Conservation (phyloP, 2,888 invertebrate genomes). For the Eristalis tenax region DNA sequence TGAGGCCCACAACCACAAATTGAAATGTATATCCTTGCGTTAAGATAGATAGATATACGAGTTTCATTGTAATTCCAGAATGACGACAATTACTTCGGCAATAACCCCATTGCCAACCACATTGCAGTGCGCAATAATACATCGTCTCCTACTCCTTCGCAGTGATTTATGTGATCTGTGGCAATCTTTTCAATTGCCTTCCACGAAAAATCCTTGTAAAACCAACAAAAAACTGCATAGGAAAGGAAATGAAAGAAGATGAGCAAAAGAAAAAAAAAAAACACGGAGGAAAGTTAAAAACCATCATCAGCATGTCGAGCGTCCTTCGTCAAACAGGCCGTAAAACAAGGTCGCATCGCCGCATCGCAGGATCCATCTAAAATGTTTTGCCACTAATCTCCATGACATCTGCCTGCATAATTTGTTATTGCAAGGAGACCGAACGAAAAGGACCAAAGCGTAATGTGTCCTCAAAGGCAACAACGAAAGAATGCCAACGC, state of each 20-base stretch:
- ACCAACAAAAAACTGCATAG: slow-evolving; percentile 23
- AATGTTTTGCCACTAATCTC: slow-evolving; percentile 64
- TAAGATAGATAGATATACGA: neutral
- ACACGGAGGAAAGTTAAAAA: slow-evolving; percentile 14
- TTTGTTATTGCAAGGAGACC: slow-evolving; percentile 53
- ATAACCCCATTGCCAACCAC: slow-evolving; percentile 16
- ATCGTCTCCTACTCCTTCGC: neutral
- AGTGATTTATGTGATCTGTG: slow-evolving; percentile 47
- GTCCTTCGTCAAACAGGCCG: slow-evolving; percentile 57
- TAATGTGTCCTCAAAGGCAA: slow-evolving; percentile 48
- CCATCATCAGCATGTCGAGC: slow-evolving; percentile 19
- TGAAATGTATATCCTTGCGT: neutral
- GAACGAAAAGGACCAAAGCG: slow-evolving; percentile 9
- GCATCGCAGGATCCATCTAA: slow-evolving; percentile 17
- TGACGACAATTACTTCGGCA: slow-evolving; percentile 20
- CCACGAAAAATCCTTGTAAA: slow-evolving; percentile 54
- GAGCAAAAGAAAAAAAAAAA: neutral
- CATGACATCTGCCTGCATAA: slow-evolving; percentile 66
- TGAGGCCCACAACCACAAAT: neutral
- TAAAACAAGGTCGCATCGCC: slow-evolving; percentile 50
- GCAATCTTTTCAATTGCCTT: slow-evolving; percentile 61
- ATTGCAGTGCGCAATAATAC: slow-evolving; percentile 31
- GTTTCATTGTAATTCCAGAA: neutral
- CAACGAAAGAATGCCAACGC: slow-evolving; percentile 13
- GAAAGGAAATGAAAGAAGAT: neutral